A percentile compares a stretch with the other conserved stretches of the same genome.
phyloP scores from a whole-genome alignment of 2,113 vertebrate genomes.

The Phylloscopus trochiloides region DNA sequence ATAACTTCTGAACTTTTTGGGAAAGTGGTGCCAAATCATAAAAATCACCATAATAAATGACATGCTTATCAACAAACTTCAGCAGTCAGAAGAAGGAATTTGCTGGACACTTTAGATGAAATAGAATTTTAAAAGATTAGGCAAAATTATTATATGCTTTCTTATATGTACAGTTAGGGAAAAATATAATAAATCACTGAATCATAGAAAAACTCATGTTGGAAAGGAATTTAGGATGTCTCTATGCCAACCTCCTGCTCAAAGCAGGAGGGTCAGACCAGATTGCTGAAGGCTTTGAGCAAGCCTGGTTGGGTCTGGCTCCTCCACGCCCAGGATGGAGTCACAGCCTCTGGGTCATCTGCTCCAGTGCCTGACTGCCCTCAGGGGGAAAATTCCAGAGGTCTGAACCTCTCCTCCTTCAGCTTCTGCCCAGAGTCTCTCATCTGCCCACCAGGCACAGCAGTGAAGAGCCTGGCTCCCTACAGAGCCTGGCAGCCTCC shows the following conservation, averaged over 20 bases:
- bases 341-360: neutral
- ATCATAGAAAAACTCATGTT: neutral
- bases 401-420: neutral
- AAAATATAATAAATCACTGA: neutral
- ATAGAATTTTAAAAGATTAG: neutral
- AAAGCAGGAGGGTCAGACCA: neutral
- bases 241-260: neutral
- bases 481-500: neutral
- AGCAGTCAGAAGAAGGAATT: constrained; percentile 18
- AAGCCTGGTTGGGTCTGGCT: neutral
- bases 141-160: neutral
- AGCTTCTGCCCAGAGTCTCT: neutral
- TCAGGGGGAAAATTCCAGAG: neutral
- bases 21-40: neutral
- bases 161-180: neutral
- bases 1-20: neutral
- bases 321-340: neutral
- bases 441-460: neutral
- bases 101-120: neutral
- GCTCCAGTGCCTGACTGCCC: neutral
- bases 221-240: neutral
- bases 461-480: neutral
- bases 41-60: constrained; percentile 8
- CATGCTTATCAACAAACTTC: constrained; percentile 12
- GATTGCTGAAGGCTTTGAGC: neutral